These are phyloP conservation scores for Mycalesis mineus DNA, from an alignment of 2,888 invertebrate genomes.

Conservation along the genomic window DNA sequence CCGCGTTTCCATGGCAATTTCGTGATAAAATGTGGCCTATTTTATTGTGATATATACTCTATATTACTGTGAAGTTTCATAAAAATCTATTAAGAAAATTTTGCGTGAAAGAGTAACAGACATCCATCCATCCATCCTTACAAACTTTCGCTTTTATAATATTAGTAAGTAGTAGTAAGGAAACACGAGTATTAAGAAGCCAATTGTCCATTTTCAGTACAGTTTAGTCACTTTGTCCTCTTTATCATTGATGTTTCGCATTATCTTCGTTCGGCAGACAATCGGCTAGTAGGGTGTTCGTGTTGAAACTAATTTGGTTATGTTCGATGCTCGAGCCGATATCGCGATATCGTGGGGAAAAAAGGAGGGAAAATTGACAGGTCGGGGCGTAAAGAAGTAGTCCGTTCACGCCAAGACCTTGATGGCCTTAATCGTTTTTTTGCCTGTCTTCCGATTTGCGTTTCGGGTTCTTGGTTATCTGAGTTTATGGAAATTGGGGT, in stretches of 20 bases:
- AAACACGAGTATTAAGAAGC: too few species aligned
- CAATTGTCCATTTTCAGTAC: not conserved
- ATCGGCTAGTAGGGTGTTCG: slow-evolving; percentile 66
- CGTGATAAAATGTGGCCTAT: too few species aligned
- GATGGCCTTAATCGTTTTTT: slow-evolving; percentile 40
- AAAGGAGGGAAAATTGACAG: slow-evolving; percentile 65
- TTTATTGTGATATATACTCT: too few species aligned
- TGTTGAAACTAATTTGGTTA: slow-evolving; percentile 76
- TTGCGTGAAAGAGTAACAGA: too few species aligned
- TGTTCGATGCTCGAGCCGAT: slow-evolving; percentile 62
- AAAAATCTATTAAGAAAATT: too few species aligned
- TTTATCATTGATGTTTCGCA: not conserved
- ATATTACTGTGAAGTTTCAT: too few species aligned
- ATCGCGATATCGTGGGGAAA: slow-evolving; percentile 55
- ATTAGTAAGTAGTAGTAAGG: too few species aligned
- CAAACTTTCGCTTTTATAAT: too few species aligned
- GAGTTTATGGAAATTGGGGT: not conserved
- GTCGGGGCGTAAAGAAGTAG: slow-evolving; percentile 39
- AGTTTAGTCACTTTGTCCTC: not conserved
- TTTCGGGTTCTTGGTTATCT: slow-evolving; percentile 10
- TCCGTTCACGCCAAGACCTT: slow-evolving; percentile 34
- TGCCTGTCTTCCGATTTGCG: slow-evolving; percentile 22
- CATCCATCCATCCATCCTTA: too few species aligned
- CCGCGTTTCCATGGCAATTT: too few species aligned
- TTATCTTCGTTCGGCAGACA: slow-evolving; percentile 46